These are phyloP conservation scores for Enteromius trimaculatus DNA, from an alignment of 2,797 vertebrate species.

Conservation along the genomic window DNA sequence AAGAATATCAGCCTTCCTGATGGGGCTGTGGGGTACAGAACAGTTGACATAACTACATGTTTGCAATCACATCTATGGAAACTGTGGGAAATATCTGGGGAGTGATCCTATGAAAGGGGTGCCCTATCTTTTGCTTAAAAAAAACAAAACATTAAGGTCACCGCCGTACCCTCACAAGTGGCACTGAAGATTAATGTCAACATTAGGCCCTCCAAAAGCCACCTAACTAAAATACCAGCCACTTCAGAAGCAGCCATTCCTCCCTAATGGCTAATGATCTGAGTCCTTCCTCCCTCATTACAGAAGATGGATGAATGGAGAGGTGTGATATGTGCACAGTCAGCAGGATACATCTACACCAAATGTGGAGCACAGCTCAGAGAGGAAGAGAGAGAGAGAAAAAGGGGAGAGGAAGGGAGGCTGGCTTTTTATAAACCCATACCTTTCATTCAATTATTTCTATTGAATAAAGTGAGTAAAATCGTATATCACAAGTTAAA, in stretches of 20 bases:
- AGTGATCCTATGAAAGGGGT: not conserved
- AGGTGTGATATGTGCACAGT: constrained; percentile 58
- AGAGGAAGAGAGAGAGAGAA: constrained; percentile 35
- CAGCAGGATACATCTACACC: constrained; percentile 53
- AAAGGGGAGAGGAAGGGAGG: not conserved
- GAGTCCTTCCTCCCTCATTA: constrained; percentile 63
- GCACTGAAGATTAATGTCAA: constrained; percentile 56
- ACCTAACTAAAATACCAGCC: constrained; percentile 50
- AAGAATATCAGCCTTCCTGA: not conserved
- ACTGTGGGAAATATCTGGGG: not conserved
- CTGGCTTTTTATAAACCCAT: not conserved
- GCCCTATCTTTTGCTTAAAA: constrained; percentile 24
- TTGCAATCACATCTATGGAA: not conserved
- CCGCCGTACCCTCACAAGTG: constrained; percentile 19
- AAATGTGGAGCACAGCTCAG: constrained; percentile 40
- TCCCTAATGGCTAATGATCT: constrained; percentile 66
- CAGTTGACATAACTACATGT: not conserved
- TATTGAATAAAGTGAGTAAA: constrained; percentile 22
- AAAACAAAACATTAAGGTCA: constrained; percentile 43
- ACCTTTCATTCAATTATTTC: constrained; percentile 26
- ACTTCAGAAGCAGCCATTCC: constrained; percentile 55
- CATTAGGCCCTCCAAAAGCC: constrained; percentile 55
- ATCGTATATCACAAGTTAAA: constrained; percentile 26
- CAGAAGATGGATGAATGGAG: constrained; percentile 60
- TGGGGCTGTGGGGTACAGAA: not conserved